Evolutionary conservation across 2,888 invertebrate genomes (phyloP).

Genomic region (Silvanus unidentatus): DNA sequence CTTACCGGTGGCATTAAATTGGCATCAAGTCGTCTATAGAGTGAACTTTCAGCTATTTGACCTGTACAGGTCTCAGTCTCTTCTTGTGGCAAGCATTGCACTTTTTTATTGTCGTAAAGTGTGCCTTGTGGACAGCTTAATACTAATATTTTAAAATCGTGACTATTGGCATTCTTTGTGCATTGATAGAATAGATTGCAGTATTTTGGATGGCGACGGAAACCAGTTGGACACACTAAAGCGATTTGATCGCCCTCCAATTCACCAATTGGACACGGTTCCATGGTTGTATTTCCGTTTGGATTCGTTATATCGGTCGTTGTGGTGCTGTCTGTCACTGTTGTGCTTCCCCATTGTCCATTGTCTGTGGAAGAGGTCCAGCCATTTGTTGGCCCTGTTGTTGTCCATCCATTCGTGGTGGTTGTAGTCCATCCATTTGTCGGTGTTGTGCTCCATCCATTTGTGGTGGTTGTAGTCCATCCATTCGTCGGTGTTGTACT

Average conservation of each 20-base stretch:
- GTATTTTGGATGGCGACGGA: slow-evolving; percentile 74
- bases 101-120: slow-evolving; percentile 65
- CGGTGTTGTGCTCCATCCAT: background rate
- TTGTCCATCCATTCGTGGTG: slow-evolving; percentile 12
- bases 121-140: slow-evolving; percentile 73
- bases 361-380: slow-evolving; percentile 8
- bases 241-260: slow-evolving; percentile 65
- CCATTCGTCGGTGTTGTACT: background rate
- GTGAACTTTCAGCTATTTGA: slow-evolving; percentile 50
- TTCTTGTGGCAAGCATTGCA: slow-evolving; percentile 64
- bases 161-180: slow-evolving; percentile 57
- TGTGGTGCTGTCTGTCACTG: slow-evolving; percentile 9
- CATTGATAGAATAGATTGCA: slow-evolving; percentile 84
- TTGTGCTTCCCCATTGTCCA: slow-evolving; percentile 17
- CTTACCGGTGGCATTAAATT: slow-evolving; percentile 57
- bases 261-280: slow-evolving; percentile 50
- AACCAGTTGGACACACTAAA: slow-evolving; percentile 76
- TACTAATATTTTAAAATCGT: slow-evolving; percentile 67
- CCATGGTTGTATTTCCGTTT: slow-evolving; percentile 27
- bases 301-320: slow-evolving; percentile 24
- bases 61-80: slow-evolving; percentile 56
- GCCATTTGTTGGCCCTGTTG: slow-evolving; percentile 2
- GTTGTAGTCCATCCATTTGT: slow-evolving; percentile 8
- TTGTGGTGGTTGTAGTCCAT: background rate
- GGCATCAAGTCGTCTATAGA: slow-evolving; percentile 52